These are phyloP conservation scores for Micrasema minimum DNA, from an alignment of 1,140 invertebrate species.

Conservation along the genomic window DNA sequence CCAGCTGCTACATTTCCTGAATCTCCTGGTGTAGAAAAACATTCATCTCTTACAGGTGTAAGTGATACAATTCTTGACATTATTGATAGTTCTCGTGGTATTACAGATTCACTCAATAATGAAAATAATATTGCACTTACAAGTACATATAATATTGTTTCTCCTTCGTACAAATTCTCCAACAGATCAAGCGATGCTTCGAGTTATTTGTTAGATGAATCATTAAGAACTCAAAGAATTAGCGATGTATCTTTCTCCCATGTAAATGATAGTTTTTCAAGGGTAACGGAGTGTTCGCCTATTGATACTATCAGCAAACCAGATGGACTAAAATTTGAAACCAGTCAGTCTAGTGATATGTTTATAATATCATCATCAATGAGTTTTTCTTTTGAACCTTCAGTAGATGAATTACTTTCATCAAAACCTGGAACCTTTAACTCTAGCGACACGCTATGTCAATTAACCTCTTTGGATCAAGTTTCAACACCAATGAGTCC, in stretches of 20 bases:
- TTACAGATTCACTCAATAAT: slow-evolving; percentile 46
- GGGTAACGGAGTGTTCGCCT: slow-evolving; percentile 47
- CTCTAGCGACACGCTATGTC: slow-evolving; percentile 66
- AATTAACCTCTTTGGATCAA: slow-evolving; percentile 66
- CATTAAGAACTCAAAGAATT: slow-evolving; percentile 41
- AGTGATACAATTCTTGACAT: slow-evolving; percentile 43
- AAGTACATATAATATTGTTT: slow-evolving; percentile 45
- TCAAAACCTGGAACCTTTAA: slow-evolving; percentile 64
- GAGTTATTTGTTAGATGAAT: slow-evolving; percentile 42
- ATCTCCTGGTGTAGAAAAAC: slow-evolving; percentile 46
- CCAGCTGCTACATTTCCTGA: slow-evolving; percentile 30
- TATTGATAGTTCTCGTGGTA: slow-evolving; percentile 40
- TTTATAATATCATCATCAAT: slow-evolving; percentile 65
- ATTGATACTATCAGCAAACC: slow-evolving; percentile 39
- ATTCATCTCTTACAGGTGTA: slow-evolving; percentile 47
- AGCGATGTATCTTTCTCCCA: slow-evolving; percentile 41
- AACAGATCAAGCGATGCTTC: slow-evolving; percentile 49
- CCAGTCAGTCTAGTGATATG: slow-evolving; percentile 59
- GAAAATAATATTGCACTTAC: slow-evolving; percentile 48
- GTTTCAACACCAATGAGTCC: slow-evolving; percentile 67
- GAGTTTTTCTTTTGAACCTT: slow-evolving; percentile 65
- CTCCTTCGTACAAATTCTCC: slow-evolving; percentile 47
- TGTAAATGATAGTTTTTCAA: slow-evolving; percentile 48
- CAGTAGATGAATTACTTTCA: slow-evolving; percentile 61
- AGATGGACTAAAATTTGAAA: slow-evolving; percentile 48